Evolutionary conservation across 2,797 vertebrate genomes (phyloP), one percentile per base, ranked within the genome.

Genomic region (Melanotaenia nigrans): DNA sequence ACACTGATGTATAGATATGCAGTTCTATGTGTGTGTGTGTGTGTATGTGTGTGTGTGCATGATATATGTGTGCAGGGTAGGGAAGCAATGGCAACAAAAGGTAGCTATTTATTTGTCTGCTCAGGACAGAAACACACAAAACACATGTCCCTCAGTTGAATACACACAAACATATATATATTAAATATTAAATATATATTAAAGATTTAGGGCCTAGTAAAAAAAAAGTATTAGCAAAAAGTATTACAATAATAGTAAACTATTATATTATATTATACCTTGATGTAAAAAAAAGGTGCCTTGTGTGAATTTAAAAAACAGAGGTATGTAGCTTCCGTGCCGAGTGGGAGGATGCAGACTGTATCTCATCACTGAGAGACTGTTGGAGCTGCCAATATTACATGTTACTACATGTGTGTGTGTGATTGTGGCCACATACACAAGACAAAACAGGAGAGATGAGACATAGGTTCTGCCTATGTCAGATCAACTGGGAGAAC

Each of bases 41-140:
- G 75, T 81, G 79, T 28, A 73, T 81, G 79, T 71, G 71, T 84
- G 71, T 77, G 75, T 80, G 79, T 85, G 77, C 89, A 91, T 83
- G 78, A 87, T 87, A 49, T 81, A 81, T 89, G 82, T 83, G 72
- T 77, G 54, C 45, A 67, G 73, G 86, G 84, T 78, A 91, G 86
- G 78, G 85, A 89, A 85, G 88, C 77, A 91, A 85, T 76, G 71
- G 89, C 89, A 94, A 95, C 73, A 93, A 94, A 95, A 94, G 84
- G 87, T 86, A 90, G 84, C 88, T 91, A 92, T 94, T 95, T 94
- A 87, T 94, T 90, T 94, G 81, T 68, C 75, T 87, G 79, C 83
- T 84, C 78, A 68, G 71, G 87, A 89, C 87, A 88, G 86, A 75
- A 71, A 68, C 68, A 67, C 33, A 56, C 68, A 47, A 66, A 57